Evolutionary conservation across 2,797 vertebrate genomes (phyloP).

Genomic region (Furcifer pardalis): DNA sequence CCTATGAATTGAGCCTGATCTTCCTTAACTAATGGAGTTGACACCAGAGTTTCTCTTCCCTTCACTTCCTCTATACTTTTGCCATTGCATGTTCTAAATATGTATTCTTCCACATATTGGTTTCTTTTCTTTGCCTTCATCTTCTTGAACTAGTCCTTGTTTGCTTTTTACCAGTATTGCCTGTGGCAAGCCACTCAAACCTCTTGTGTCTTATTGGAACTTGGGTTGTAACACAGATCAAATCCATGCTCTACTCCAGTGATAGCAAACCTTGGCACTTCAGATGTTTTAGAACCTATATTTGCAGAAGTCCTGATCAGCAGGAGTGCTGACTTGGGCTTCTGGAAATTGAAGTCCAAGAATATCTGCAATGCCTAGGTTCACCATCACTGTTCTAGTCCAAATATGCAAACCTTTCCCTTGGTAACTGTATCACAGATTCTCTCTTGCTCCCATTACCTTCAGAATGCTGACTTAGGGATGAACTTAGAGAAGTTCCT

Average conservation of each 20-base stretch:
- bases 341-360: too few species aligned
- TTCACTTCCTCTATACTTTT: neutral
- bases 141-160: neutral
- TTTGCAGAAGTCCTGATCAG: too few species aligned
- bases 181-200: constrained; percentile 7
- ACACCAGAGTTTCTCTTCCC: constrained; percentile 29
- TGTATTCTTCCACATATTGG: neutral
- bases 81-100: neutral
- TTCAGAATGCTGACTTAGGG: too few species aligned
- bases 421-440: neutral
- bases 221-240: neutral
- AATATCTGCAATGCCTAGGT: too few species aligned
- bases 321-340: too few species aligned
- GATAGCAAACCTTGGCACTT: too few species aligned
- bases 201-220: neutral
- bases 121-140: constrained; percentile 13
- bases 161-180: neutral
- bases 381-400: too few species aligned
- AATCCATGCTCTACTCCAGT: too few species aligned
- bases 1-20: neutral
- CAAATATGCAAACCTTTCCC: neutral
- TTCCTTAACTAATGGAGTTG: constrained; percentile 29
- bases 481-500: too few species aligned
- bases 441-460: neutral
- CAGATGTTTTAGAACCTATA: too few species aligned